These are phyloP conservation scores for Paratilapia polleni DNA, from an alignment of 2,113 vertebrate species.

Conservation along the genomic window DNA sequence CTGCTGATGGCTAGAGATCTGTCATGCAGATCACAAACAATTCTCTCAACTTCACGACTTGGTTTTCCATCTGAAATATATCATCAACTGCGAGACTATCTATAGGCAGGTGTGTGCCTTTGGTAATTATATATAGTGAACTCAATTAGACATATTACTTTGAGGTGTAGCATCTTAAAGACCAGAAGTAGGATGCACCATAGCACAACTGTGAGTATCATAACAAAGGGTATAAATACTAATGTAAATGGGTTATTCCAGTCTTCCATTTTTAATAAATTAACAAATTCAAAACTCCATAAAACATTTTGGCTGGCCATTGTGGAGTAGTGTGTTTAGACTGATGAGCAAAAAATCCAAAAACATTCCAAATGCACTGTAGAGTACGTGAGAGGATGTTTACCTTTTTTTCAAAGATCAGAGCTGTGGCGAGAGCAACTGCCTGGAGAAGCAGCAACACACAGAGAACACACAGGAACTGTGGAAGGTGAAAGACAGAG, in stretches of 20 bases:
- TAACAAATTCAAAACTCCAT: neutral
- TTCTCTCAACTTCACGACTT: neutral
- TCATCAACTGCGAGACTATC: neutral
- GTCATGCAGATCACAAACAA: neutral
- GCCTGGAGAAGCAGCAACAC: constrained; percentile 84
- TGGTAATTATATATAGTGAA: neutral
- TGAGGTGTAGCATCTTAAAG: neutral
- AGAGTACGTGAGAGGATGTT: neutral
- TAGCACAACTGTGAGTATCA: neutral
- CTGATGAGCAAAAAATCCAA: neutral
- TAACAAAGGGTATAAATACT: neutral
- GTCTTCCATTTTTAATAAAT: neutral
- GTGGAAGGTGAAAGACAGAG: constrained; percentile 8
- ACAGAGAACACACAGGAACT: constrained; percentile 91
- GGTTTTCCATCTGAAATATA: neutral
- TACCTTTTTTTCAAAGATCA: constrained; percentile 89
- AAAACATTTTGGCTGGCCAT: neutral
- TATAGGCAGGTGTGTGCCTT: neutral
- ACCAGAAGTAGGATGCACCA: neutral
- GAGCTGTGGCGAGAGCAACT: constrained; percentile 80
- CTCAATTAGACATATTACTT: neutral
- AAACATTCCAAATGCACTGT: neutral
- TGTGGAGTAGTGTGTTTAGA: neutral
- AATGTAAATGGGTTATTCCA: neutral
- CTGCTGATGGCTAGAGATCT: neutral